Conservation (phyloP, 2,888 invertebrate species). For the Petrolisthes manimaculis region DNA sequence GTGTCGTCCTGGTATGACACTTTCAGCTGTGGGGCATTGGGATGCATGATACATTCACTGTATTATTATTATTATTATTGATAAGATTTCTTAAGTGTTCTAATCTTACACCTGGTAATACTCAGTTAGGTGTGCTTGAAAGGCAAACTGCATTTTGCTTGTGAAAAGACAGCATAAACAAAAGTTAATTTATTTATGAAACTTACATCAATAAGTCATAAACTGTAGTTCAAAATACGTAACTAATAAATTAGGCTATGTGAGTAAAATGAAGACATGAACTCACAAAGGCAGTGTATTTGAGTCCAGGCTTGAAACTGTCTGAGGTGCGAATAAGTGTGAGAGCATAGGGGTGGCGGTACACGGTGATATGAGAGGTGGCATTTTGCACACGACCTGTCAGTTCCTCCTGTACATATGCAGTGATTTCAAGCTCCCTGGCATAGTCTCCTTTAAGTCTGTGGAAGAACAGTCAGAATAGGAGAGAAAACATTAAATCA, state of each 20-base stretch:
- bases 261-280: background rate
- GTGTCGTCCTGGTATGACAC: slow-evolving; percentile 80
- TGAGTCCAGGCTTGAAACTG: slow-evolving; percentile 89
- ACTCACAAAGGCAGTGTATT: slow-evolving; percentile 84
- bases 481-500: background rate
- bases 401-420: slow-evolving; percentile 89
- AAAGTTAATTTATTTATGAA: too few relatives aligned
- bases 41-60: background rate
- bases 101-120: background rate
- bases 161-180: too few relatives aligned
- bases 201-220: background rate
- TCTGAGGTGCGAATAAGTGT: slow-evolving; percentile 84
- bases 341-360: slow-evolving; percentile 82
- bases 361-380: slow-evolving; percentile 80
- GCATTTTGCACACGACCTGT: slow-evolving; percentile 88
- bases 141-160: background rate
- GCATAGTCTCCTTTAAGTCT: slow-evolving; percentile 85
- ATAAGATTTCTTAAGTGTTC: background rate
- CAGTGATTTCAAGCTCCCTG: slow-evolving; percentile 85
- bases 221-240: background rate
- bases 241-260: background rate
- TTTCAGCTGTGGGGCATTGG: slow-evolving; percentile 74
- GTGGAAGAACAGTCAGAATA: background rate
- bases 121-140: background rate
- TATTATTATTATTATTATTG: background rate